These are phyloP conservation scores for Meloidogyne hapla DNA, from an alignment of 1,140 invertebrate genomes.

Conservation along the genomic window DNA sequence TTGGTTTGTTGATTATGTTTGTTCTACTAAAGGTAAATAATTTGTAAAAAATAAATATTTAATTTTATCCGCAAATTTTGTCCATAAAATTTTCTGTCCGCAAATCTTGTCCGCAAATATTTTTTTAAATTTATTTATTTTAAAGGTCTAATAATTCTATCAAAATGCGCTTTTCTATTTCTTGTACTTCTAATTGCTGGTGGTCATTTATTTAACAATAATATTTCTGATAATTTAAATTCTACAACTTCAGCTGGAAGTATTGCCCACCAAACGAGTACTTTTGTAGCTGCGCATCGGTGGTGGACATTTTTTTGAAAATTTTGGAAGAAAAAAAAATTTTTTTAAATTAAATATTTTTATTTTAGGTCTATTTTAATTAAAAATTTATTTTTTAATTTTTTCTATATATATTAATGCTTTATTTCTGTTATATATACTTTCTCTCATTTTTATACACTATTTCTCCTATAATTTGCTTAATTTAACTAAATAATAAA, in stretches of 20 bases:
- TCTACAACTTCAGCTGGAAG: neutral
- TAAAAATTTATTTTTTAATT: neutral
- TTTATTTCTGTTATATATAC: no score
- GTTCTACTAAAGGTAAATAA: neutral
- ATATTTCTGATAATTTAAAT: neutral
- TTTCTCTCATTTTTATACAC: no score
- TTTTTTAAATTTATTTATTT: neutral
- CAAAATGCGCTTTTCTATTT: neutral
- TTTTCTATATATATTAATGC: neutral
- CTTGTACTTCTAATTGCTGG: neutral
- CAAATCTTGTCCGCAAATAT: no score
- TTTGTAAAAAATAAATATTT: no score
- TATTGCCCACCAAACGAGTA: neutral
- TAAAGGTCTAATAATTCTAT: neutral
- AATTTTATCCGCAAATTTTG: no score
- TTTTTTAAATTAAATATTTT: no score
- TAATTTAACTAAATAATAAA: no score
- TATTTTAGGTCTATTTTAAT: no score
- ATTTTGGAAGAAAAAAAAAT: neutral
- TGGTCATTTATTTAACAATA: neutral
- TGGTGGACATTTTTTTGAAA: neutral
- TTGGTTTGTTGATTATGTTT: neutral
- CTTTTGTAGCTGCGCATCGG: neutral
- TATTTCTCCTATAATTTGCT: no score
- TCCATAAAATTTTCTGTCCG: no score